Evolutionary conservation across 2,888 invertebrate species (phyloP).

Genomic region (Leucoma salicis): DNA sequence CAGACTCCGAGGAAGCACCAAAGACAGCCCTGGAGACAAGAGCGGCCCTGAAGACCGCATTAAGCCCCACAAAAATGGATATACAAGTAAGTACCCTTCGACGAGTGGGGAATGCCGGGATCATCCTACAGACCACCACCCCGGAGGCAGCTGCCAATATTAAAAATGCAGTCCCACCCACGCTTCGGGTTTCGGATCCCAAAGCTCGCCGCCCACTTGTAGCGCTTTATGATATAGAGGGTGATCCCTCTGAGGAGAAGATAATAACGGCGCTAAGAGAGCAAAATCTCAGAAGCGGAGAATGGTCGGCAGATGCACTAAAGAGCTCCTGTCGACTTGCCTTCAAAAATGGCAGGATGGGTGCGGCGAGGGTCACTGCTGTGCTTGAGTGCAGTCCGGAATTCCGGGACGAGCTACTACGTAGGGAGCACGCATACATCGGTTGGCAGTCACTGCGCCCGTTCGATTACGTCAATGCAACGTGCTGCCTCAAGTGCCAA

Average conservation of each 20-base stretch:
- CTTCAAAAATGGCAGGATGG: not conserved
- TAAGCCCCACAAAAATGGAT: slow-evolving; percentile 5
- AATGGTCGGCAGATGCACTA: not conserved
- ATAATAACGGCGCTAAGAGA: not conserved
- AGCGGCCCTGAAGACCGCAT: not conserved
- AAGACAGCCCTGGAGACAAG: slow-evolving; percentile 15
- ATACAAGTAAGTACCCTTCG: not conserved
- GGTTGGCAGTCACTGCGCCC: slow-evolving; percentile 1
- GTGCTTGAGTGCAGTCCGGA: not conserved
- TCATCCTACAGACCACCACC: slow-evolving; percentile 7
- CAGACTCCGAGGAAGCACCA: not conserved
- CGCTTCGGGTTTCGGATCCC: slow-evolving; percentile 6
- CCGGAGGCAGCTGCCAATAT: slow-evolving; percentile 4
- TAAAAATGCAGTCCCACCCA: slow-evolving; percentile 1
- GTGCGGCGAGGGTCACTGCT: not conserved
- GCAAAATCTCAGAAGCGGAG: not conserved
- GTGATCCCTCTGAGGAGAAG: slow-evolving; percentile 3
- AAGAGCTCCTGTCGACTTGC: not conserved
- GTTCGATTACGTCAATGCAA: not conserved
- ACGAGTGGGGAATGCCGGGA: not conserved
- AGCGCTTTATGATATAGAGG: not conserved
- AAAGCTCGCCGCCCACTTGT: slow-evolving; percentile 6
- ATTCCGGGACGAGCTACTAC: not conserved
- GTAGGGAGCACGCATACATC: not conserved
- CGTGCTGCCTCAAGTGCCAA: not conserved